Conservation (phyloP, 2,888 invertebrate genomes). For the Cheilosia vulpina region DNA sequence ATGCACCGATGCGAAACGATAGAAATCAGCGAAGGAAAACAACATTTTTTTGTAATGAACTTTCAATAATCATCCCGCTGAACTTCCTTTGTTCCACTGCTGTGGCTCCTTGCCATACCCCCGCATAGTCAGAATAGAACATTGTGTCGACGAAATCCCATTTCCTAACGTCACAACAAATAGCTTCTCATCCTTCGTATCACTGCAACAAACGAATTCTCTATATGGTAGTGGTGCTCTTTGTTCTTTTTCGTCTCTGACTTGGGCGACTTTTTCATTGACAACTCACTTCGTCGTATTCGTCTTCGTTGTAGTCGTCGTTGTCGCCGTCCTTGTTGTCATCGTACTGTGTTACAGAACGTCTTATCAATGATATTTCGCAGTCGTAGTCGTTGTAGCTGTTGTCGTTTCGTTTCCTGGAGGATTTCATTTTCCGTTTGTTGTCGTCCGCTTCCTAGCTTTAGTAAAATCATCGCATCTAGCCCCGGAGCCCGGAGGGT, state of each 20-base stretch:
- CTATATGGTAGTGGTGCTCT: not conserved
- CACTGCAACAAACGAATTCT: constrained; percentile 5
- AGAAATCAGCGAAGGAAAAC: constrained; percentile 67
- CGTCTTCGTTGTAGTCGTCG: not conserved
- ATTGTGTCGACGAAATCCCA: constrained; percentile 41
- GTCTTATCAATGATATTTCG: constrained; percentile 20
- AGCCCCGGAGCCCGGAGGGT: too few species aligned
- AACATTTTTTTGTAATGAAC: constrained; percentile 67
- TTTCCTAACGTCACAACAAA: constrained; percentile 56
- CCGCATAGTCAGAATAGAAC: not conserved
- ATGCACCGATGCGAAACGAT: constrained; percentile 63
- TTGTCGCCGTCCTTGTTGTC: not conserved
- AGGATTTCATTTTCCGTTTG: constrained; percentile 31
- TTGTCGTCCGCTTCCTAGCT: constrained; percentile 4
- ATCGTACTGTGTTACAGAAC: constrained; percentile 9
- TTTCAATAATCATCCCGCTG: constrained; percentile 65
- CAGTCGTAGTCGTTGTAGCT: constrained; percentile 11
- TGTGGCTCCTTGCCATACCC: not conserved
- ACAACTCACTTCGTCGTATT: constrained; percentile 44
- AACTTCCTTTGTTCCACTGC: constrained; percentile 35
- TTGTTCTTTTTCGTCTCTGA: constrained; percentile 24
- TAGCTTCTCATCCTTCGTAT: constrained; percentile 39
- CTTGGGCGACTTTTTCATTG: constrained; percentile 30
- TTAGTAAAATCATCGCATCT: not conserved
- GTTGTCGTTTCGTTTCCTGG: constrained; percentile 33